Evolutionary conservation across 2,113 vertebrate genomes (phyloP), one percentile per base, ranked within the genome.

Genomic region (Rhagologus leucostigma): DNA sequence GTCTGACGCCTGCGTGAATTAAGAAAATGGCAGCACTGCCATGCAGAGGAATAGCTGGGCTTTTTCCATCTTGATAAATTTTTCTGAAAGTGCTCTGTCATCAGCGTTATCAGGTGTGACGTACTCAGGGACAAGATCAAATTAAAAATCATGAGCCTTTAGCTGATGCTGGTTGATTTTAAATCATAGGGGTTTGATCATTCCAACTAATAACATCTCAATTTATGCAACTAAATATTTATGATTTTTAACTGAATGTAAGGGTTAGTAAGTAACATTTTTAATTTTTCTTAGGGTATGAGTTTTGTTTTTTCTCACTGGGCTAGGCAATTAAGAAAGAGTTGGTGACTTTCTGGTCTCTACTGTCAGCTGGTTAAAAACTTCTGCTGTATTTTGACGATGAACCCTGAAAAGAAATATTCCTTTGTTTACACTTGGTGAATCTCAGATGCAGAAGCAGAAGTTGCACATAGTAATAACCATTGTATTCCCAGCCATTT

Each of bases 1-100:
- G 80, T 96, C 82, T 87, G 83, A 79, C 32, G 82, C 74, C 55
- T 81, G 74, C 65, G 18, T 85, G 93, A 90, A 87, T 96, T 94
- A 86, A 71, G 86, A 73, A 90, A 88, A 89, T 84, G 82, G 73
- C 53, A 91, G 55, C 33, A 22, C 16, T 90, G 75, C 69, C 87
- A 46, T 26, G 42, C 0, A 69, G 82, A 73, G 74, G 79, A 90
- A 55, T 19, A 56, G 41, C 59, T 60, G 64, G 4, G 3, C 0
- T 16, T 75, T 87, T 68, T 52, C 53, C 29, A 44, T 87, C 84
- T 56, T 78, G 64, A 81, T 81, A 75, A 67, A 49, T 69, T 64
- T 46, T 90, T 89, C 37, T 3, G 1, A 32, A 89, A 74, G 50
- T 59, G 39, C 57, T 95, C 57, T 91, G 78, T 85, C 78, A 65